Conservation (phyloP, 2,113 vertebrate genomes). For the Limnothrissa miodon region DNA sequence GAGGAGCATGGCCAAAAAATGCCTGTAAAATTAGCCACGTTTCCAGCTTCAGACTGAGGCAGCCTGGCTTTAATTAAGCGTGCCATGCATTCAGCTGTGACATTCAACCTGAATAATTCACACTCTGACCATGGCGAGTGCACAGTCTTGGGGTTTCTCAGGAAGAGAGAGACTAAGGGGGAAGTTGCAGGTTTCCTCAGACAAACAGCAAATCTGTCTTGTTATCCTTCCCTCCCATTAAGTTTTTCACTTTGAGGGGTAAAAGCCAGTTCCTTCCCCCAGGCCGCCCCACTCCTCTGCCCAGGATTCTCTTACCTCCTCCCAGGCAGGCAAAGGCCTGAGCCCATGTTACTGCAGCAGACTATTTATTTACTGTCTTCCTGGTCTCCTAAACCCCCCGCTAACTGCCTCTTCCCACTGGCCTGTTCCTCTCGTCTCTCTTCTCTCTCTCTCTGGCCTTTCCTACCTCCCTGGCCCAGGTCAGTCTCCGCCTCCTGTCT, state of each 20-base stretch:
- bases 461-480: constrained; percentile 46
- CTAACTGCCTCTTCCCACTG: background rate
- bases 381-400: background rate
- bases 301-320: background rate
- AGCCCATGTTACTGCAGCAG: background rate
- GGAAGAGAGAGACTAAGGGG: background rate
- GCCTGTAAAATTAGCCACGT: background rate
- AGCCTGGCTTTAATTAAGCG: constrained; percentile 8
- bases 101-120: constrained; percentile 16
- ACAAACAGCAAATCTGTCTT: background rate
- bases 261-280: constrained; percentile 25
- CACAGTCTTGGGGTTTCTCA: constrained; percentile 10
- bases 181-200: background rate
- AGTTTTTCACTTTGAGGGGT: background rate
- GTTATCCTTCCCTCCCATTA: background rate
- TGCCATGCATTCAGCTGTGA: constrained; percentile 13
- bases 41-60: background rate
- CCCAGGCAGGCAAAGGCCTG: background rate
- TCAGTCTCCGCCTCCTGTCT: constrained; percentile 61
- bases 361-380: constrained; percentile 42
- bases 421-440: constrained; percentile 8
- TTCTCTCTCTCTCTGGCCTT: background rate
- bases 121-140: background rate
- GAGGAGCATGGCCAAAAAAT: constrained; percentile 10
- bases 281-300: background rate